phyloP scores from a whole-genome alignment of 2,888 invertebrate species.

The Polietes domitor region DNA sequence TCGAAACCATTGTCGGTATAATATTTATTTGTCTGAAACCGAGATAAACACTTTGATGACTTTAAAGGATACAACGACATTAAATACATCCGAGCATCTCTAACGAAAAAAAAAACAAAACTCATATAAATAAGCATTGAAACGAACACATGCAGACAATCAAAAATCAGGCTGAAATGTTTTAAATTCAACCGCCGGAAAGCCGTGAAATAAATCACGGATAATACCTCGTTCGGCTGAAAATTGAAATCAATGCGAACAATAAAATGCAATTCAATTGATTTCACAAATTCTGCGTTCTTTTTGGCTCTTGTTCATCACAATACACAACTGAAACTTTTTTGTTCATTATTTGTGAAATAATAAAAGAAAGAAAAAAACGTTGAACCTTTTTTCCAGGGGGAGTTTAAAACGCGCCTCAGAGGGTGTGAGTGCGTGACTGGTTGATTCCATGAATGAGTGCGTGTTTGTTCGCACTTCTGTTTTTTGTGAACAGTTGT shows the following conservation, averaged over 20 bases:
- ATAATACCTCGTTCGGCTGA: constrained; percentile 58
- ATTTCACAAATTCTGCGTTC: constrained; percentile 52
- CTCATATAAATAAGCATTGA: constrained; percentile 38
- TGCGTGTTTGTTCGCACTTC: constrained; percentile 15
- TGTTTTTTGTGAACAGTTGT: constrained; percentile 63
- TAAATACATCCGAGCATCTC: neutral
- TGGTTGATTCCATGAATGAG: neutral
- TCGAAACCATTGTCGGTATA: neutral
- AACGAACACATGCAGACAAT: constrained; percentile 57
- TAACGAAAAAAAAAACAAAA: constrained; percentile 33
- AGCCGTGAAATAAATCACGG: constrained; percentile 64
- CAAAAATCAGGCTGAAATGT: constrained; percentile 63
- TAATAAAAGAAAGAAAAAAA: constrained; percentile 45
- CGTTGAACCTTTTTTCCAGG: constrained; percentile 11
- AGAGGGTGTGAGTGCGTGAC: constrained; percentile 47
- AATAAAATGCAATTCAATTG: constrained; percentile 63
- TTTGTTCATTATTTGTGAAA: constrained; percentile 43
- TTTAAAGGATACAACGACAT: constrained; percentile 48
- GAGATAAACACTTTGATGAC: constrained; percentile 40
- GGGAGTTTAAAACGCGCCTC: constrained; percentile 37
- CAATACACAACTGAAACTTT: constrained; percentile 23
- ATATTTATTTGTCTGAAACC: constrained; percentile 19
- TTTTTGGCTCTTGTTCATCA: neutral
- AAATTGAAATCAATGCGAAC: constrained; percentile 66
- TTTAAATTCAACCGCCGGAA: constrained; percentile 56